Evolutionary conservation across 2,888 invertebrate genomes (phyloP).

Genomic region (Nomada ruficornis): DNA sequence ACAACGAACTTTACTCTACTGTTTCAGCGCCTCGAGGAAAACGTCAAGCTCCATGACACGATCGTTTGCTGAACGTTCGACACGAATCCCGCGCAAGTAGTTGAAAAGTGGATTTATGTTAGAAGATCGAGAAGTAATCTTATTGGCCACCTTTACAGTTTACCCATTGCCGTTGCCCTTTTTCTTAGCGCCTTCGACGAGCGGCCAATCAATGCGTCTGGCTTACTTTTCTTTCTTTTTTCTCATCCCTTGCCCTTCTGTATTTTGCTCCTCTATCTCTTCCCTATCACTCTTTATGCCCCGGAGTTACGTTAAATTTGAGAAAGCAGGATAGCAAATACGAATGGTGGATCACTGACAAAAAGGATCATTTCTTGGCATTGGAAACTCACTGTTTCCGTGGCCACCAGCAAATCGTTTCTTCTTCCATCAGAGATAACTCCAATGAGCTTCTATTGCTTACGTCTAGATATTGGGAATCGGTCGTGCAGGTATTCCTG

Average conservation of each 20-base stretch:
- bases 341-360: conserved; percentile 44
- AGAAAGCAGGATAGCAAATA: conserved; percentile 27
- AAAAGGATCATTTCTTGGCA: conserved; percentile 64
- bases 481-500: conserved; percentile 9
- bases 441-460: conserved; percentile 43
- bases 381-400: conserved; percentile 64
- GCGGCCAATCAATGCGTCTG: conserved; percentile 45
- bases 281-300: conserved; percentile 5
- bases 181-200: conserved; percentile 29
- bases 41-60: neutral
- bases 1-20: neutral
- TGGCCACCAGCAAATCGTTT: conserved; percentile 55
- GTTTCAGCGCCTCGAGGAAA: neutral
- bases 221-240: neutral
- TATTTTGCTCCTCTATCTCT: neutral
- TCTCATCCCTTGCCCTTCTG: neutral
- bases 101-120: conserved; percentile 55
- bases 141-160: conserved; percentile 55
- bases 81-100: neutral
- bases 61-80: conserved; percentile 12
- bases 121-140: conserved; percentile 51
- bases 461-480: conserved; percentile 34
- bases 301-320: conserved; percentile 51
- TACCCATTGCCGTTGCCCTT: conserved; percentile 48
- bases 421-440: conserved; percentile 39